phyloP scores from a whole-genome alignment of 2,888 invertebrate species.

The Amphipoea lucens region DNA sequence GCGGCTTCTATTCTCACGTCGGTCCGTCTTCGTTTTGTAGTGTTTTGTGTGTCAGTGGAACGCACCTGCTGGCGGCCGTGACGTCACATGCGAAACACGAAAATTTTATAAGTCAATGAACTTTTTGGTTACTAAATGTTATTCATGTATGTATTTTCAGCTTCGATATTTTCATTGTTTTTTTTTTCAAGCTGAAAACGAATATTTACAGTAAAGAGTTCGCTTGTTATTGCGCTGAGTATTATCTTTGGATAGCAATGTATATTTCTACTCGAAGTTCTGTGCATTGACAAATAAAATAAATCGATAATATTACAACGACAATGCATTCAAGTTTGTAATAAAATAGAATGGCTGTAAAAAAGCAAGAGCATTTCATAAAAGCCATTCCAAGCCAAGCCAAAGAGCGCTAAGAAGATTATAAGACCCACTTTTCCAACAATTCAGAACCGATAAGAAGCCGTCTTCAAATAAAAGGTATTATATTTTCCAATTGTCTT shows the following conservation, averaged over 20 bases:
- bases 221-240: neutral
- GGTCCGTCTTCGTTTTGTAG: slow-evolving; percentile 68
- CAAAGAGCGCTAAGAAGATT: slow-evolving; percentile 15
- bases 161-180: neutral
- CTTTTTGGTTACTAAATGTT: slow-evolving; percentile 21
- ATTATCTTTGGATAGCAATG: neutral
- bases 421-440: slow-evolving; percentile 20
- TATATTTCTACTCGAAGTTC: neutral
- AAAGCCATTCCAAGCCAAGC: neutral
- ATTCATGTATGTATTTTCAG: neutral
- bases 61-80: slow-evolving; percentile 71
- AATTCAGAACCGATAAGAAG: slow-evolving; percentile 22
- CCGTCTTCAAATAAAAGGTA: slow-evolving; percentile 28
- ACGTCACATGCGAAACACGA: slow-evolving; percentile 59
- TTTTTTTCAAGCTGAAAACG: neutral
- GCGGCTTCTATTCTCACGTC: slow-evolving; percentile 67
- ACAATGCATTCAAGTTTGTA: slow-evolving; percentile 1
- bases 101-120: slow-evolving; percentile 50
- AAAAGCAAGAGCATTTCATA: slow-evolving; percentile 1
- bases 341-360: slow-evolving; percentile 6
- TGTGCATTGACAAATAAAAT: neutral
- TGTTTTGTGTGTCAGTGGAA: slow-evolving; percentile 74
- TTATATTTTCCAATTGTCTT: slow-evolving; percentile 25
- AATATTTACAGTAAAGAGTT: neutral
- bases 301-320: neutral